Evolutionary conservation across 2,797 vertebrate genomes (phyloP).

Genomic region (Astyanax mexicanus): DNA sequence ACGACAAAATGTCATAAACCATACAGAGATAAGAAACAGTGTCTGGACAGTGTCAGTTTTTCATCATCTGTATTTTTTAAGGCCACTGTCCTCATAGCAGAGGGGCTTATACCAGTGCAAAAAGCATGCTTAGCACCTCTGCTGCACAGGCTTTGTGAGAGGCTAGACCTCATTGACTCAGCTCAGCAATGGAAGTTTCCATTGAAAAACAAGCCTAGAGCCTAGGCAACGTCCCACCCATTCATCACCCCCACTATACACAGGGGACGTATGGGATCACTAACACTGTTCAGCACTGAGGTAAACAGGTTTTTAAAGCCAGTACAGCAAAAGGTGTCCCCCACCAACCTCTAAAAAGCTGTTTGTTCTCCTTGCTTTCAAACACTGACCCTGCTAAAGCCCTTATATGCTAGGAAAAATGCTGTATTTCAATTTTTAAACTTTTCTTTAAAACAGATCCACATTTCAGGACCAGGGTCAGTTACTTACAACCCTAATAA

Average conservation of each 20-base stretch:
- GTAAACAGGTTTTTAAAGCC: not conserved
- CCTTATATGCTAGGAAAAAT: not conserved
- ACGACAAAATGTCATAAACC: too few species aligned
- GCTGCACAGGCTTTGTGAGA: not conserved
- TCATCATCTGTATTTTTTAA: too few species aligned
- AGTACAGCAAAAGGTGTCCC: too few species aligned
- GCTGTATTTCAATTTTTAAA: not conserved
- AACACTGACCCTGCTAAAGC: not conserved
- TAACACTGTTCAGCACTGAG: not conserved
- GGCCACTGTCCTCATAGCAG: too few species aligned
- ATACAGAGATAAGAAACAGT: too few species aligned
- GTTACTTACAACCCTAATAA: not conserved
- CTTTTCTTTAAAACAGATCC: not conserved
- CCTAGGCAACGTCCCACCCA: conserved; percentile 2
- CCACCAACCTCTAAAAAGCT: too few species aligned
- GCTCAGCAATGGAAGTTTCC: conserved; percentile 40
- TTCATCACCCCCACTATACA: not conserved
- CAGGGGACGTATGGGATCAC: not conserved
- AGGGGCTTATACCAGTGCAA: not conserved
- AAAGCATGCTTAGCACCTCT: too few species aligned
- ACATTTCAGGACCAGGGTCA: not conserved
- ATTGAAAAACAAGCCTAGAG: conserved; percentile 26
- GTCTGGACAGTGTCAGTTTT: too few species aligned
- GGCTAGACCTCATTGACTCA: not conserved
- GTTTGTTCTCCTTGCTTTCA: not conserved